Evolutionary conservation across 2,888 invertebrate species (phyloP), one percentile per base, ranked within the genome.

Genomic region (Macropis europaea): DNA sequence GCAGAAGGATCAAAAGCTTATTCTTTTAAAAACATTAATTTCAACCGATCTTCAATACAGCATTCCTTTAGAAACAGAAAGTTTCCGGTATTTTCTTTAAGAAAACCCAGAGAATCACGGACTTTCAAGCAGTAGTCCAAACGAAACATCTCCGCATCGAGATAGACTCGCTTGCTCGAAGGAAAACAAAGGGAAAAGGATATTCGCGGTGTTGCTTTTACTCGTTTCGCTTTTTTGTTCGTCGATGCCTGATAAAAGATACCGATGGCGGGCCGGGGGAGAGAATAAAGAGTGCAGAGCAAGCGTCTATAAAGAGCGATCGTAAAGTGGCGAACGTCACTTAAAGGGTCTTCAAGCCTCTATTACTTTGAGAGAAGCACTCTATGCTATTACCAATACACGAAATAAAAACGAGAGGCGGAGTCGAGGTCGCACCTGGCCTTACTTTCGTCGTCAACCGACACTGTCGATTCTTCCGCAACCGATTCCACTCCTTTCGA

Each of bases 371-470:
- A 82, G 74, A 84, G 77, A 72, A 76, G 79, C 81, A 80, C 86
- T 86, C 79, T 80, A 56, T 57, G 71, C 84, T 82, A 85, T 86
- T 83, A 83, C 82, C 82, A 82, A 86, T 86, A 84, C 76, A 77
- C 69, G 77, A 82, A 83, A 83, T 77, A 67, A 74, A 79, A 73
- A 70, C 47, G 50, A 67, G 45, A 28, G 40, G 47, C 32, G 61
- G 36, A 17, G 30, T 22, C 43, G 50, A 57, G 72, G 50, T 36
- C 53, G 42, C 52, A 61, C 60, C 63, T 70, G 67, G 57, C 28
- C 63, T 57, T 62, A 59, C 62, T 63, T 71, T 56, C 63, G 63
- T 77, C 72, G 63, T 34, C 38, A n/a, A 22, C 36, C 43, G 60
- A 66, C 56, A 60, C 60, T 32, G 43, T 32, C 40, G 40, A 48